Conservation (phyloP, 2,113 vertebrate species). For the Hyla sarda region DNA sequence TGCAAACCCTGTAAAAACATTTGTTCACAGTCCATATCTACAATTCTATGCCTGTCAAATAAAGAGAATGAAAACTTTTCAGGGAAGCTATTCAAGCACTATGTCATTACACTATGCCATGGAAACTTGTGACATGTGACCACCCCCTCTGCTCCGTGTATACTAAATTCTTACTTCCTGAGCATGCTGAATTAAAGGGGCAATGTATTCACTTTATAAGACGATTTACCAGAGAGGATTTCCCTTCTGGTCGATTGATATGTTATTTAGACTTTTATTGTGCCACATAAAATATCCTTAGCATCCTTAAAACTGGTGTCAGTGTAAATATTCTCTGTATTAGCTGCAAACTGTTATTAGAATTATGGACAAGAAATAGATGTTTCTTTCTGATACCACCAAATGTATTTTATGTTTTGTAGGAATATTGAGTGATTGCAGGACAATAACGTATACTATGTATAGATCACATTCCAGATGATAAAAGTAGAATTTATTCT, state of each 20-base stretch:
- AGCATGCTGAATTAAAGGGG: conserved; percentile 3
- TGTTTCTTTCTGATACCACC: neutral
- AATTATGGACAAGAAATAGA: neutral
- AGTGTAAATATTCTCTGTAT: conserved; percentile 38
- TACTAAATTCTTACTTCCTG: neutral
- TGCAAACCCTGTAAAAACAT: neutral
- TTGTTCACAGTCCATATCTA: neutral
- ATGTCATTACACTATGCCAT: neutral
- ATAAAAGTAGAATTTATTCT: conserved; percentile 66
- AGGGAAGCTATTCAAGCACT: neutral
- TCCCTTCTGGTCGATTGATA: neutral
- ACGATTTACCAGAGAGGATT: neutral
- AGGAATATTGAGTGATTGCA: conserved; percentile 30
- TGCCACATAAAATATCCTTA: neutral
- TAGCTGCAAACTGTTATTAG: conserved; percentile 6
- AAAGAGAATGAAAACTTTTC: neutral
- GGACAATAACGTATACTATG: conserved; percentile 48
- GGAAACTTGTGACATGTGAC: neutral
- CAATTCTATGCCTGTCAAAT: neutral
- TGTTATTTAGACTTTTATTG: conserved; percentile 9
- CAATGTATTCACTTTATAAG: neutral
- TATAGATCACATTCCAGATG: conserved; percentile 70
- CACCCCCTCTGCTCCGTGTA: neutral
- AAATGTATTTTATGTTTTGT: conserved; percentile 44
- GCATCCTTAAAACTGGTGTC: neutral